A percentile compares a stretch with the other conserved stretches of the same genome.
These are phyloP conservation scores for Agonopterix subpropinquella DNA, from an alignment of 2,888 invertebrate species.

Conservation along the genomic window DNA sequence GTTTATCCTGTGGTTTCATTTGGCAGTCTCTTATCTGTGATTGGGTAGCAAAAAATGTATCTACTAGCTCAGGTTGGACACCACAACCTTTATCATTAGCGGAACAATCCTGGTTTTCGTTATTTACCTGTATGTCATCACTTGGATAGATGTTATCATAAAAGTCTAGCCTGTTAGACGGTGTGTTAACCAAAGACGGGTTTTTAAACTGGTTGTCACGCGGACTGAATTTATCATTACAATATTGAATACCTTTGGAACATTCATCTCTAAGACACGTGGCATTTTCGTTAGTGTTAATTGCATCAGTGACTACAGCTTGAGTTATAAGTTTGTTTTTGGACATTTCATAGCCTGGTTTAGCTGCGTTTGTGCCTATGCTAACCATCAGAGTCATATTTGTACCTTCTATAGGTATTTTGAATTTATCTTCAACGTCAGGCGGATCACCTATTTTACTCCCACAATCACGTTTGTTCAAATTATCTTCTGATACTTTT, in stretches of 20 bases:
- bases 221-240: too few species aligned
- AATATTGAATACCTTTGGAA: constrained; percentile 44
- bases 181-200: too few species aligned
- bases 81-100: constrained; percentile 10
- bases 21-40: neutral
- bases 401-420: constrained; percentile 60
- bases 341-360: neutral
- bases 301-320: constrained; percentile 31
- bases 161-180: too few species aligned
- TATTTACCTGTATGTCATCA: too few species aligned
- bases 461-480: too few species aligned
- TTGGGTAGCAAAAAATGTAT: neutral
- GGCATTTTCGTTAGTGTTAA: constrained; percentile 26
- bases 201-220: too few species aligned
- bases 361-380: constrained; percentile 13
- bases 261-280: constrained; percentile 42
- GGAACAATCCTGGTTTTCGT: too few species aligned
- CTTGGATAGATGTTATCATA: too few species aligned
- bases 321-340: constrained; percentile 10
- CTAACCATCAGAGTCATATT: constrained; percentile 37
- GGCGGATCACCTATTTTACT: too few species aligned
- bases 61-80: constrained; percentile 18
- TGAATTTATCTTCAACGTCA: constrained; percentile 30
- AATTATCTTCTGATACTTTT: too few species aligned
- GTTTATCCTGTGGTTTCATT: neutral